Conservation (phyloP, 1,140 invertebrate genomes). For the Bicyclus anynana region DNA sequence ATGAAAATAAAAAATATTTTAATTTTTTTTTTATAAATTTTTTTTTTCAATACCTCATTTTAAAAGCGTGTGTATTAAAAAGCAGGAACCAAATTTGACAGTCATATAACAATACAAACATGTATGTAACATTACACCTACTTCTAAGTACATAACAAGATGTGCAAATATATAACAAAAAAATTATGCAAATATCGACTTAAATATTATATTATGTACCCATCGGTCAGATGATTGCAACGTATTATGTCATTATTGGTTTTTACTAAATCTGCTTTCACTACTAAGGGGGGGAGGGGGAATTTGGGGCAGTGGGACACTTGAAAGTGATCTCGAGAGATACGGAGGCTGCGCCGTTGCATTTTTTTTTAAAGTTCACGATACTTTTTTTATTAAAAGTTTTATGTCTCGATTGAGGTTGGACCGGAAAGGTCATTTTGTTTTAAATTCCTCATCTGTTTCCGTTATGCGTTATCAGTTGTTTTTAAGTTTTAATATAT, state of each 20-base stretch:
- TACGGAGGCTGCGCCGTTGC: conserved; percentile 35
- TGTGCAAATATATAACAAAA: not conserved
- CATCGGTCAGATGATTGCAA: conserved; percentile 3
- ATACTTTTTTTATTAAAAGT: not conserved
- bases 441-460: not conserved
- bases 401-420: not conserved
- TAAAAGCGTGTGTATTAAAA: no score
- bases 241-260: conserved; percentile 34
- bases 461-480: not conserved
- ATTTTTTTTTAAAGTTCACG: conserved; percentile 27
- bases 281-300: conserved; percentile 18
- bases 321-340: conserved; percentile 41
- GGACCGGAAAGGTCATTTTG: not conserved
- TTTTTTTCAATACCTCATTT: no score
- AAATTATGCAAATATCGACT: not conserved
- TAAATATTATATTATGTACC: not conserved
- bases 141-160: not conserved
- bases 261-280: conserved; percentile 32
- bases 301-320: conserved; percentile 35
- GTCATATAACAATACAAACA: no score
- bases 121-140: not conserved
- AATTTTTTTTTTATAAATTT: no score
- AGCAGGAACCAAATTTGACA: no score
- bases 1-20: no score
- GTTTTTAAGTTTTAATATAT: no score